A percentile compares a stretch with the other conserved stretches of the same genome.
phyloP scores from a whole-genome alignment of 1,140 invertebrate species.

The Hestina assimilis region DNA sequence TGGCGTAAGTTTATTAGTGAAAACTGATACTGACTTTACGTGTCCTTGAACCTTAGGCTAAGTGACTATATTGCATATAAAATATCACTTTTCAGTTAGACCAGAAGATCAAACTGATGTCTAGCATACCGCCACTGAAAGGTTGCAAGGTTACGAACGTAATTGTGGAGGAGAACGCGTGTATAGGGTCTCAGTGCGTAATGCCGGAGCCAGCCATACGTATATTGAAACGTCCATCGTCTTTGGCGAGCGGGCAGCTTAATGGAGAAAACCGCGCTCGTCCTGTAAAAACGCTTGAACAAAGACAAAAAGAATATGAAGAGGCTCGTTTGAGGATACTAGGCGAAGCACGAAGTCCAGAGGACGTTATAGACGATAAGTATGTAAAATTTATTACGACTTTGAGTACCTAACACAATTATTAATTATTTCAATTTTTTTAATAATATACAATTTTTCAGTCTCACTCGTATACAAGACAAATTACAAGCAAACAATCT shows the following conservation, averaged over 20 bases:
- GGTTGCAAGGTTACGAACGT: slow-evolving; percentile 73
- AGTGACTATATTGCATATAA: slow-evolving; percentile 26
- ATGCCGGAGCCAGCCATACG: slow-evolving; percentile 87
- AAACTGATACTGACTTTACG: slow-evolving; percentile 30
- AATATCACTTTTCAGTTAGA: slow-evolving; percentile 65
- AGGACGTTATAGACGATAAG: slow-evolving; percentile 83
- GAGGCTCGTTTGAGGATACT: slow-evolving; percentile 90
- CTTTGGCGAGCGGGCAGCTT: slow-evolving; percentile 52
- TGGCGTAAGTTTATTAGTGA: slow-evolving; percentile 67
- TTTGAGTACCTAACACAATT: neutral
- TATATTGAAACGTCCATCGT: slow-evolving; percentile 87
- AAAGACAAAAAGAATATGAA: slow-evolving; percentile 92
- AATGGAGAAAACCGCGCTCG: slow-evolving; percentile 82
- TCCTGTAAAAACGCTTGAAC: slow-evolving; percentile 90
- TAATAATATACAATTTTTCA: slow-evolving; percentile 34
- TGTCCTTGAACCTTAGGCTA: slow-evolving; percentile 6
- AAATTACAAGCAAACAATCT: slow-evolving; percentile 69
- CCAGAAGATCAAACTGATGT: slow-evolving; percentile 72
- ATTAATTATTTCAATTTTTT: neutral
- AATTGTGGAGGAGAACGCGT: slow-evolving; percentile 73
- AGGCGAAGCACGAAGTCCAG: slow-evolving; percentile 87
- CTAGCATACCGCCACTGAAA: slow-evolving; percentile 63
- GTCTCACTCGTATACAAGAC: slow-evolving; percentile 62
- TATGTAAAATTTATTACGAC: slow-evolving; percentile 59
- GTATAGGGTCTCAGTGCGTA: slow-evolving; percentile 74